Base-by-base conservation (phyloP, 2,113 vertebrate species). In the Manacus vitellinus region DNA sequence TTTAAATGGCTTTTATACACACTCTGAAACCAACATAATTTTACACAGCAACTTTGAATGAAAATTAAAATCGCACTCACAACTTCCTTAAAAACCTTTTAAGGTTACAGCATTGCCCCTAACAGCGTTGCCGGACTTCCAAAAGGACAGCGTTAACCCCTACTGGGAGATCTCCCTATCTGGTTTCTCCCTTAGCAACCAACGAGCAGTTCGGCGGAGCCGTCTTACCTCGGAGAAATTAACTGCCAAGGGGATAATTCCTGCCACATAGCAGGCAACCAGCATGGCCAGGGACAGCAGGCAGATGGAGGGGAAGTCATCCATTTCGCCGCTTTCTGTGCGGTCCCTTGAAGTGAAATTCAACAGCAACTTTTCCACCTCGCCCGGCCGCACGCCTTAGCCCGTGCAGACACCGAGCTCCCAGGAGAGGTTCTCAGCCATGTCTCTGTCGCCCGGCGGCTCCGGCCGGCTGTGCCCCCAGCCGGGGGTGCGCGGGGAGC, bases 211-310 rank as follows among this genome's bases (percentile, higher is more conserved):
- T 55, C 27, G 51, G 31, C 7, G 6, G 58, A 62, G 67, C 54
- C 24, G 33, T 51, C 99, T 98, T 96, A 99, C 99, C 99, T 99
- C 99, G 4, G 99, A 99, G 56, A 99, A 99, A 98, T 99, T 99
- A 85, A 99, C 99, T 22, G 99, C 99, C 92, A 99, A 92, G 15
- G 99, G 99, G 85, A 99, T 99, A 59, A 99, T 99, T 62, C 99
- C 99, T 49, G 99, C 99, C 94, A 99, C 99, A 89, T 99, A 99
- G 96, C 99, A 99, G 75, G 99, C 99, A 56, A 99, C 97, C 97
- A 99, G 88, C 99, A 99, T 99, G 16, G 99, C 98, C 86, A 99
- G 96, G 33, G 99, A 99, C 37, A 99, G 97, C 91, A 99, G 96
- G 92, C 99, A 99, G 97, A 99, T 99, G 33, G 99, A 99, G 95